Conservation (phyloP, 2,797 vertebrate species). For the Poecilia wingei region DNA sequence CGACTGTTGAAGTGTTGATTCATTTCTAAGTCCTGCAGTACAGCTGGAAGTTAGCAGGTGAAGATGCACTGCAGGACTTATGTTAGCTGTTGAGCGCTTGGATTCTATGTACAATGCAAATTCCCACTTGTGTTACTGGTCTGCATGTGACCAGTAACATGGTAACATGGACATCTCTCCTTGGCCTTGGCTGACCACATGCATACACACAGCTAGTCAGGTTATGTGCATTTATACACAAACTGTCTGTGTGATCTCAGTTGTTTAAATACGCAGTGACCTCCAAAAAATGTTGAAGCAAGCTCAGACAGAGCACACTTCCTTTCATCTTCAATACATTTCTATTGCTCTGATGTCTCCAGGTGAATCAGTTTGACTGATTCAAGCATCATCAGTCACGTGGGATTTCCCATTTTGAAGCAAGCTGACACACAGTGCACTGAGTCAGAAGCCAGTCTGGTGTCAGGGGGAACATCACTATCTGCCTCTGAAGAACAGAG, state of each 20-base stretch:
- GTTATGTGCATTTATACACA: background rate
- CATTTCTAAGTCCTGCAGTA: background rate
- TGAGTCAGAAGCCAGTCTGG: background rate
- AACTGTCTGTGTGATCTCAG: background rate
- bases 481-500: background rate
- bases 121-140: background rate
- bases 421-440: background rate
- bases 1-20: background rate
- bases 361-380: conserved; percentile 1
- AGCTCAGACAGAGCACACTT: background rate
- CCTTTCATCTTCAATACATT: background rate
- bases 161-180: background rate
- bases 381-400: background rate
- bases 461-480: background rate
- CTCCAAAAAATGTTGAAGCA: background rate
- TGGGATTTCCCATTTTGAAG: background rate
- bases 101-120: background rate
- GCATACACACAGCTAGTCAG: background rate
- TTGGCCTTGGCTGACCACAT: background rate
- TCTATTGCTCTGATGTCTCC: background rate
- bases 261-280: background rate
- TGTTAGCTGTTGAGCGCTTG: background rate
- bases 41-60: background rate
- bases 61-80: background rate
- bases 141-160: background rate